phyloP scores from a whole-genome alignment of 1,140 invertebrate species.

The Campoletis sonorensis region DNA sequence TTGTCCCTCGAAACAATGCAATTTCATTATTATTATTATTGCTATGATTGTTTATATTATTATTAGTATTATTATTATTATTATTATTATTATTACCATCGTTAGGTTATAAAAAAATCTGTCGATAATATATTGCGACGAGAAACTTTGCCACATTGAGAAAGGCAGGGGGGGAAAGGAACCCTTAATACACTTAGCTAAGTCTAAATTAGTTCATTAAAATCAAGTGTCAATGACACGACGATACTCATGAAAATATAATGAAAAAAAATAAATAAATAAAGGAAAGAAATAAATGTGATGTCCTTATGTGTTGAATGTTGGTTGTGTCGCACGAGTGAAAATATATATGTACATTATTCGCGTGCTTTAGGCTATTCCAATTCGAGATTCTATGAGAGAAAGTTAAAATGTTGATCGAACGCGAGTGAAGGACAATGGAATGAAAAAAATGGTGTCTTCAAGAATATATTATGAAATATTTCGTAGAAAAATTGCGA shows the following conservation, averaged over 20 bases:
- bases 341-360: slow-evolving; percentile 24
- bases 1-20: no score
- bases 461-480: not conserved
- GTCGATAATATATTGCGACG: slow-evolving; percentile 13
- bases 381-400: slow-evolving; percentile 44
- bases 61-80: no score
- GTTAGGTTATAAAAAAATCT: no score
- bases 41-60: no score
- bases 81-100: no score
- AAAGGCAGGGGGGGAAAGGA: slow-evolving; percentile 53
- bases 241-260: not conserved
- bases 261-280: slow-evolving; percentile 25
- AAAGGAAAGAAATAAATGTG: slow-evolving; percentile 62
- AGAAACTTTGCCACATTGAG: not conserved
- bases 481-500: no score
- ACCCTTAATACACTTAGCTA: slow-evolving; percentile 56
- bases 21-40: no score
- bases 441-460: no score
- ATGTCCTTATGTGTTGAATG: slow-evolving; percentile 66
- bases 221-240: no score
- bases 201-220: slow-evolving; percentile 31
- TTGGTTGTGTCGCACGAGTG: slow-evolving; percentile 58
- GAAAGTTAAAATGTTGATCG: not conserved
- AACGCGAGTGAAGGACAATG: not conserved
- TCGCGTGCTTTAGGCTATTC: slow-evolving; percentile 50